Conservation (phyloP, 64 coral and sea anemone species). For the Hydrozoanthus tunicans region DNA sequence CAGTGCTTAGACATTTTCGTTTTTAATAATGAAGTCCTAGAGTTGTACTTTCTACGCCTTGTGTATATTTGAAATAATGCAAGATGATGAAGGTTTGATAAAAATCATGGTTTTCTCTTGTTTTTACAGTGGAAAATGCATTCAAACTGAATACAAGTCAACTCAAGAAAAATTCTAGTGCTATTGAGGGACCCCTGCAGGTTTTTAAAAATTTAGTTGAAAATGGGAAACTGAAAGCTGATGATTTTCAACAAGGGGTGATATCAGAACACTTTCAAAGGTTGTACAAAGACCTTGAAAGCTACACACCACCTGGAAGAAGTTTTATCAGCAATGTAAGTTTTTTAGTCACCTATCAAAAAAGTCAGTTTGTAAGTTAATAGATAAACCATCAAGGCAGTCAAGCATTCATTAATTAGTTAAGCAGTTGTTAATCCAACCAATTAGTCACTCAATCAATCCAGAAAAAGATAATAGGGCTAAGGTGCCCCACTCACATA, state of each 20-base stretch:
- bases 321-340: conserved; percentile 31
- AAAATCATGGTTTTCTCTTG: background rate
- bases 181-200: conserved; percentile 10
- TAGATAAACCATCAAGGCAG: too few species aligned
- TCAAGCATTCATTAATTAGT: too few species aligned
- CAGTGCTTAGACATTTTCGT: too few species aligned
- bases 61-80: background rate
- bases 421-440: too few species aligned
- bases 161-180: background rate
- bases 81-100: background rate
- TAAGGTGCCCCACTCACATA: too few species aligned
- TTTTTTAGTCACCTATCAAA: background rate
- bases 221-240: conserved; percentile 26
- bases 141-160: background rate
- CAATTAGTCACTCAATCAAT: too few species aligned
- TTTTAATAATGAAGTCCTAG: too few species aligned
- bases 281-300: conserved; percentile 37
- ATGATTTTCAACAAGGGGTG: conserved; percentile 33
- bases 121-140: conserved; percentile 23
- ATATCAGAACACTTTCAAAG: conserved; percentile 49
- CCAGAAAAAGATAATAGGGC: too few species aligned
- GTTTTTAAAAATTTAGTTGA: conserved; percentile 14
- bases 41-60: background rate
- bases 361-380: too few species aligned
- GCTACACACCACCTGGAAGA: conserved; percentile 5